These are phyloP conservation scores for Incurvaria masculella DNA, from an alignment of 2,888 invertebrate genomes.

Conservation along the genomic window DNA sequence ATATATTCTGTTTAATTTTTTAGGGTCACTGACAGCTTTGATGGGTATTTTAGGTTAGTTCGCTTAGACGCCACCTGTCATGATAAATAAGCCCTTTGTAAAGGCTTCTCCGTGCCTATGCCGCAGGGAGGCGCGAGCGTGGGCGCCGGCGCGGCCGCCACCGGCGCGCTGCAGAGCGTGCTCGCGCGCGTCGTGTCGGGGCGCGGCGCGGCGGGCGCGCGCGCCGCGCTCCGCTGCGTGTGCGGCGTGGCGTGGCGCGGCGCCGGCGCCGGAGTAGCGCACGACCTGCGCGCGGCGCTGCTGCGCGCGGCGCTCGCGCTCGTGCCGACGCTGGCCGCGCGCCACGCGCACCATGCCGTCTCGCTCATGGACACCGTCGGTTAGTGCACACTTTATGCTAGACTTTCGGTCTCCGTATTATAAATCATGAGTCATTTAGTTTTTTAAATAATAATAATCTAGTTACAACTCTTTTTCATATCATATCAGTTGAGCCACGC, in stretches of 20 bases:
- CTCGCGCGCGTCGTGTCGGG: conserved; percentile 37
- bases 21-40: too few species aligned
- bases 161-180: conserved; percentile 33
- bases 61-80: too few species aligned
- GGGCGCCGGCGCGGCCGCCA: conserved; percentile 42
- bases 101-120: too few species aligned
- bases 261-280: conserved; percentile 62
- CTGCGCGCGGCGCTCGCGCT: conserved; percentile 70
- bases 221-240: conserved; percentile 29
- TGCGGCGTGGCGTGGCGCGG: conserved; percentile 70
- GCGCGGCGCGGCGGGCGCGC: conserved; percentile 31
- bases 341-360: conserved; percentile 61
- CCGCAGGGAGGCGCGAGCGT: conserved; percentile 33
- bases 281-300: conserved; percentile 49
- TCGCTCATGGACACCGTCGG: conserved; percentile 68
- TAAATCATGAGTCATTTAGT: too few species aligned
- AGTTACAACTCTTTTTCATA: too few species aligned
- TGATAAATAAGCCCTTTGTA: too few species aligned
- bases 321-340: conserved; percentile 63
- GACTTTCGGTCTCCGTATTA: too few species aligned
- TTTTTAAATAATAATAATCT: too few species aligned
- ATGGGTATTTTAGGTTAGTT: too few species aligned
- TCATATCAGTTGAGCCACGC: too few species aligned
- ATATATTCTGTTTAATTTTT: too few species aligned
- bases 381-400: too few species aligned